Evolutionary conservation across 2,888 invertebrate species (phyloP).

Genomic region (Lepas anatifera): DNA sequence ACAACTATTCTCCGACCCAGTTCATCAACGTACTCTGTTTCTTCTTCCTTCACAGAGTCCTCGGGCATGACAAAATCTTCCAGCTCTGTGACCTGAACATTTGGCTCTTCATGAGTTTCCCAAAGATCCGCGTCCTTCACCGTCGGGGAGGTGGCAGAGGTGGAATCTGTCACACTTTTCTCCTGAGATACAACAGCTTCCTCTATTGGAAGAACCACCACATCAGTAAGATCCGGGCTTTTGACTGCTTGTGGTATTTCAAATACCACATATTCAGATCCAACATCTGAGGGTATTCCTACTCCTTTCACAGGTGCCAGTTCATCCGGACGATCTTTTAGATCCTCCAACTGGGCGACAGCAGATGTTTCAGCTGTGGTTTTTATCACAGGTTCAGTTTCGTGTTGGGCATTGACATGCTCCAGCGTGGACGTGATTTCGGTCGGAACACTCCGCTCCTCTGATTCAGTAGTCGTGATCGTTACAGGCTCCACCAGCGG

Average conservation of each 20-base stretch:
- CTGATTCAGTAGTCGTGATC: background rate
- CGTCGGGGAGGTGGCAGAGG: background rate
- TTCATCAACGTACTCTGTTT: background rate
- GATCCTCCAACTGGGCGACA: background rate
- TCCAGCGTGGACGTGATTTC: background rate
- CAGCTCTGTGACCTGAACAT: too few species aligned
- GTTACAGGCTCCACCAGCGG: background rate
- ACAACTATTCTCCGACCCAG: background rate
- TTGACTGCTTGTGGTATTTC: background rate
- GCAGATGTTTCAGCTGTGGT: background rate
- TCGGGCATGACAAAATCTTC: background rate
- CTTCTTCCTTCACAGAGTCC: background rate
- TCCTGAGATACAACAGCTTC: background rate
- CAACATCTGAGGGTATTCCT: background rate
- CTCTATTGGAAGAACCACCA: background rate
- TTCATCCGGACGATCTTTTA: background rate
- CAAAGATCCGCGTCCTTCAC: background rate
- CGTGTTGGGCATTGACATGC: background rate
- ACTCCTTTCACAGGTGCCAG: background rate
- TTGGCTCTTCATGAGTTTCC: too few species aligned
- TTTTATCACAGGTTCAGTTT: background rate
- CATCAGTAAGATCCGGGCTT: background rate
- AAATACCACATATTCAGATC: background rate
- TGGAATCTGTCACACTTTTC: background rate
- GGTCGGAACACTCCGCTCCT: background rate